phyloP scores from a whole-genome alignment of 1,140 invertebrate genomes.

The Zaprionus inermis region DNA sequence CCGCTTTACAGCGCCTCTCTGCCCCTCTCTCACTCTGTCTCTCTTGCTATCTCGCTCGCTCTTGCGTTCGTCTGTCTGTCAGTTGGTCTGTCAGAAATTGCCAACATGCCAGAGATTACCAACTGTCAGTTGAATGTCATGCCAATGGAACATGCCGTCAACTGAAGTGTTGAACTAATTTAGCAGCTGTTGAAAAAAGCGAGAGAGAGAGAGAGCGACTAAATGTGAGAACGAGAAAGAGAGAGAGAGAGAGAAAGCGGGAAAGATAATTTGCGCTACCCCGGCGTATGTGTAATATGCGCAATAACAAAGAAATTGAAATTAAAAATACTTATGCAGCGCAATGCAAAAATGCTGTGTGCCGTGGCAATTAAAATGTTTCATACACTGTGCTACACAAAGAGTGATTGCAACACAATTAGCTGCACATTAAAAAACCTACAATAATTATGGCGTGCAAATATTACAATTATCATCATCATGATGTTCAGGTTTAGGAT shows the following conservation, averaged over 20 bases:
- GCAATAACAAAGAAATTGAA: constrained; percentile 57
- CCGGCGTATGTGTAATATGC: constrained; percentile 72
- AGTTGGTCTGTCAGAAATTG: constrained; percentile 79
- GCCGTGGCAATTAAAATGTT: constrained; percentile 69
- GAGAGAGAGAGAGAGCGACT: constrained; percentile 1
- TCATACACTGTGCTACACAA: constrained; percentile 41
- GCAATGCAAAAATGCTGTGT: constrained; percentile 56
- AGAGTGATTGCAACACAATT: constrained; percentile 79
- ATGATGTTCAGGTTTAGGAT: not conserved
- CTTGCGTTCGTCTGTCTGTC: constrained; percentile 40
- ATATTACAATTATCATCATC: constrained; percentile 5
- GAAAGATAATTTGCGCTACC: constrained; percentile 28
- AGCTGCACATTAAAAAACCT: constrained; percentile 83
- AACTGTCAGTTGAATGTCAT: constrained; percentile 84
- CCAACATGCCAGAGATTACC: constrained; percentile 84
- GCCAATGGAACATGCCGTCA: constrained; percentile 84
- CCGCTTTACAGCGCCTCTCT: constrained; percentile 17
- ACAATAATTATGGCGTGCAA: constrained; percentile 78
- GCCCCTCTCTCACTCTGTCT: constrained; percentile 15
- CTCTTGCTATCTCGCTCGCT: constrained; percentile 23
- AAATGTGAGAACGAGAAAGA: constrained; percentile 1
- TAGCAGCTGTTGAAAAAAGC: constrained; percentile 84
- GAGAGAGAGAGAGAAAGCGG: constrained; percentile 1
- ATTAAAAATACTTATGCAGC: constrained; percentile 53
- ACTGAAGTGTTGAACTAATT: constrained; percentile 84